These are phyloP conservation scores for Melanotus villosus DNA, from an alignment of 2,888 invertebrate genomes.

Conservation along the genomic window DNA sequence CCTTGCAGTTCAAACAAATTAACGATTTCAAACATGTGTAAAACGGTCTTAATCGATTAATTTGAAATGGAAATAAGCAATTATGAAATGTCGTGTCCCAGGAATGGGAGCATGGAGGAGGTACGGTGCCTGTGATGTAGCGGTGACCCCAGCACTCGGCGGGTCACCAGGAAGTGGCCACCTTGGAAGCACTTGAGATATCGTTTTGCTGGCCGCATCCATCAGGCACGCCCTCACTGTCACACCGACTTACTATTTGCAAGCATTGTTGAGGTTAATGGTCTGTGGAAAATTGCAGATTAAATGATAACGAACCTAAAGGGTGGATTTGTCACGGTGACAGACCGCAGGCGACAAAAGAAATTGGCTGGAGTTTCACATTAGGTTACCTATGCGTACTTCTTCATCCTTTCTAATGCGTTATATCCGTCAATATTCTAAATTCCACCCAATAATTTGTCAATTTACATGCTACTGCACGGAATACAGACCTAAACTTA, in stretches of 20 bases:
- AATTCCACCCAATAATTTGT: no score
- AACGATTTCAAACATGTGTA: constrained; percentile 2
- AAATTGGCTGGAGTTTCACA: background rate
- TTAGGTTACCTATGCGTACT: no score
- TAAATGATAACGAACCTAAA: constrained; percentile 34
- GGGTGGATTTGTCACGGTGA: constrained; percentile 18
- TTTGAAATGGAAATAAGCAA: constrained; percentile 44
- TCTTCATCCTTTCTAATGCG: no score
- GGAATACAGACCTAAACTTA: no score
- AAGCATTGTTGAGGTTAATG: constrained; percentile 54
- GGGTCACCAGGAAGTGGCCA: constrained; percentile 55
- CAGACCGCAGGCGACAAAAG: background rate
- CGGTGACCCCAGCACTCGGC: constrained; percentile 44
- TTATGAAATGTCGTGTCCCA: constrained; percentile 35
- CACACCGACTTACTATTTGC: constrained; percentile 51
- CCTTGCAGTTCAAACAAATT: background rate
- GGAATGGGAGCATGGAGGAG: constrained; percentile 43
- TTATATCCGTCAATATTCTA: no score
- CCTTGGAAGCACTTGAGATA: constrained; percentile 53
- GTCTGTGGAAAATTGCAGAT: constrained; percentile 52
- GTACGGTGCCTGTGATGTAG: constrained; percentile 45
- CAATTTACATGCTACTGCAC: no score
- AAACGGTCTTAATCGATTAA: constrained; percentile 35
- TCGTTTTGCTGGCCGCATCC: constrained; percentile 52
- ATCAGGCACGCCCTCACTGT: constrained; percentile 56